phyloP scores from a whole-genome alignment of 2,888 invertebrate species.

The Epistrophe eligans region DNA sequence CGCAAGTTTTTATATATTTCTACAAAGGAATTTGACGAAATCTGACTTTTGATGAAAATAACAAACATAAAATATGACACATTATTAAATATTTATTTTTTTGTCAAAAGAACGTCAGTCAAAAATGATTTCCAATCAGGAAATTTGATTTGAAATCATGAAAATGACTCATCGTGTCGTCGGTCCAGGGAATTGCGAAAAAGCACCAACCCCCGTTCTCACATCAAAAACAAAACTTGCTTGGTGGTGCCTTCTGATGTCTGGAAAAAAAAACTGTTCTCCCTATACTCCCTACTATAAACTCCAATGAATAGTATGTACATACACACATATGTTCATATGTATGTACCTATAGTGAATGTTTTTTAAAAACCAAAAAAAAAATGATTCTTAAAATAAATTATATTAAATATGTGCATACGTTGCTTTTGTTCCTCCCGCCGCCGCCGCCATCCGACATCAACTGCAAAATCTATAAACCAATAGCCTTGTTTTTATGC shows the following conservation, averaged over 20 bases:
- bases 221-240: background rate
- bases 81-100: background rate
- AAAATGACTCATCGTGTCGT: conserved; percentile 17
- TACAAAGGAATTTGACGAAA: too few relatives aligned
- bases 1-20: too few relatives aligned
- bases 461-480: background rate
- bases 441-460: too few relatives aligned
- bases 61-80: background rate
- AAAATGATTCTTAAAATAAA: conserved; percentile 47
- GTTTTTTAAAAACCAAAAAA: background rate
- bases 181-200: conserved; percentile 26
- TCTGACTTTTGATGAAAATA: background rate
- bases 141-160: too few relatives aligned
- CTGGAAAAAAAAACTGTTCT: background rate
- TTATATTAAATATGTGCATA: conserved; percentile 57
- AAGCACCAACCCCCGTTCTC: background rate
- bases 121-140: conserved; percentile 59
- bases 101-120: conserved; percentile 31
- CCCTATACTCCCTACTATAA: background rate
- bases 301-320: background rate
- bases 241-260: background rate
- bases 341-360: too few relatives aligned
- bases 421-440: conserved; percentile 33
- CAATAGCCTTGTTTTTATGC: conserved; percentile 3
- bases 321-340: too few relatives aligned